A percentile compares a stretch with the other conserved stretches of the same genome.
Conservation (phyloP, 2,113 vertebrate genomes). For the Xiphias gladius region DNA sequence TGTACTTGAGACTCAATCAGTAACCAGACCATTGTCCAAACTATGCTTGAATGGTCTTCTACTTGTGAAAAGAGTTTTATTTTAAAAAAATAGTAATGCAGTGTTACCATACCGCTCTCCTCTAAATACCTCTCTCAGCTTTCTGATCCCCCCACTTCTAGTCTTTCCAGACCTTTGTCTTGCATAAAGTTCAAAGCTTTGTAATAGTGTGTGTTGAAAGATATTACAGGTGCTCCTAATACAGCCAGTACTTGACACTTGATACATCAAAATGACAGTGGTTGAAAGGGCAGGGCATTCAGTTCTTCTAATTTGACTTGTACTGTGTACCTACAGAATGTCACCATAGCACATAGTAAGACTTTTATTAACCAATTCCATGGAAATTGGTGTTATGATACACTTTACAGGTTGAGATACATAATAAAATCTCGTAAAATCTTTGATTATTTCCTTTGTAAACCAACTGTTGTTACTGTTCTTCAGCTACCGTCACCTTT, state of each 20-base stretch:
- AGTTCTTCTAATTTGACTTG: conserved; percentile 44
- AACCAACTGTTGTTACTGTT: neutral
- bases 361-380: conserved; percentile 21
- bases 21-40: neutral
- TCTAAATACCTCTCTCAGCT: neutral
- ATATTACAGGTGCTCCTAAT: neutral
- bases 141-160: neutral
- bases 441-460: neutral
- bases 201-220: conserved; percentile 11
- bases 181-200: neutral
- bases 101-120: neutral
- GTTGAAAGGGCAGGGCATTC: conserved; percentile 62
- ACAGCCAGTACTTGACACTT: conserved; percentile 38
- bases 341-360: conserved; percentile 31
- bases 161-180: neutral
- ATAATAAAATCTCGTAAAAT: neutral
- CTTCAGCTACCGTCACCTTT: conserved; percentile 60
- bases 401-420: conserved; percentile 10
- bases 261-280: conserved; percentile 58
- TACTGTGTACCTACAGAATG: conserved; percentile 47
- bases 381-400: neutral
- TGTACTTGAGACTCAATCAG: conserved; percentile 17
- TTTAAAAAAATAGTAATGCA: neutral
- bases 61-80: conserved; percentile 9
- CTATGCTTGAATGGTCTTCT: neutral